phyloP scores from a whole-genome alignment of 1,140 invertebrate species.

The Drosophila sp. region DNA sequence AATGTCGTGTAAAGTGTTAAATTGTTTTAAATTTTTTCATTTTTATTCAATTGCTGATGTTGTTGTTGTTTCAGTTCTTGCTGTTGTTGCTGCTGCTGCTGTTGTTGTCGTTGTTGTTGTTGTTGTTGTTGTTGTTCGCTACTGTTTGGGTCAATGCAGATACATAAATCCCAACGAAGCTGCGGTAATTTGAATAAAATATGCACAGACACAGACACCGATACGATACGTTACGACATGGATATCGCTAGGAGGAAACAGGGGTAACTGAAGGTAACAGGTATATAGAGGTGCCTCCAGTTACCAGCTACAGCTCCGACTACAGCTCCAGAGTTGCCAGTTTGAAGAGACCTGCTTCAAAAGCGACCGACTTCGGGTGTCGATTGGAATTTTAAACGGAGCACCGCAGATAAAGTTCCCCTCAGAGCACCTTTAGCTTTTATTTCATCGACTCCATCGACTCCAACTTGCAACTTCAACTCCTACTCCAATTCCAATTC shows the following conservation, averaged over 20 bases:
- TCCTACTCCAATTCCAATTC: not conserved
- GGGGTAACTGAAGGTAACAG: not conserved
- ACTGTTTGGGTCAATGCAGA: conserved; percentile 53
- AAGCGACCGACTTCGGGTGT: conserved; percentile 76
- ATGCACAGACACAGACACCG: conserved; percentile 56
- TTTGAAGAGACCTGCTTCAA: conserved; percentile 32
- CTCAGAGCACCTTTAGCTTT: not conserved
- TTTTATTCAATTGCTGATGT: conserved; percentile 12
- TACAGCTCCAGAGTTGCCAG: not conserved
- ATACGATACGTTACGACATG: conserved; percentile 7
- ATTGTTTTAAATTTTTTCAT: conserved; percentile 76
- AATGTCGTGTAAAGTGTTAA: conserved; percentile 83
- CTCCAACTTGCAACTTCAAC: not conserved
- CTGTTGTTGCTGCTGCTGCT: conserved; percentile 31
- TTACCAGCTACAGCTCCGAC: not conserved
- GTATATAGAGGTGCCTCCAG: not conserved
- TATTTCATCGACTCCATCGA: not conserved
- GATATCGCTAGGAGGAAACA: not conserved
- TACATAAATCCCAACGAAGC: conserved; percentile 69
- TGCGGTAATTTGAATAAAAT: conserved; percentile 81
- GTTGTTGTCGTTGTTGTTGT: conserved; percentile 21
- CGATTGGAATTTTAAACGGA: conserved; percentile 84
- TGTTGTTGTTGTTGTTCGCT: conserved; percentile 31
- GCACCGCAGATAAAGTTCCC: conserved; percentile 65
- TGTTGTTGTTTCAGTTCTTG: no score